Conservation (phyloP, 1,140 invertebrate species). For the Papilio machaon region DNA sequence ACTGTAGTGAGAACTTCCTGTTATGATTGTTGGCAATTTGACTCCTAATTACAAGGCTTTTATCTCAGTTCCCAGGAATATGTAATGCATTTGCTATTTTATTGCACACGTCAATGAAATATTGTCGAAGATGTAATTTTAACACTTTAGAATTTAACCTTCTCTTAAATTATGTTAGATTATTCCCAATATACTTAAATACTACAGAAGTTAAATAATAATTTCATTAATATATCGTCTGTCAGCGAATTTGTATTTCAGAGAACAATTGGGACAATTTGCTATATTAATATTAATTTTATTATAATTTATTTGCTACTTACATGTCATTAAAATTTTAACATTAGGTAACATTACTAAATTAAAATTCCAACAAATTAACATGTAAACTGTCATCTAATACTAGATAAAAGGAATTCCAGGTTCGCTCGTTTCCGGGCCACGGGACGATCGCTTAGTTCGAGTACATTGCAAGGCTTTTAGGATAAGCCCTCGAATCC, state of each 20-base stretch:
- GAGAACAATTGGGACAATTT: background rate
- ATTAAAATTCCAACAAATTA: background rate
- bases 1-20: slow-evolving; percentile 5
- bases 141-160: too few species aligned
- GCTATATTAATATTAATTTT: background rate
- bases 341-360: background rate
- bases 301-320: too few species aligned
- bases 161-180: too few species aligned
- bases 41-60: background rate
- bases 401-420: slow-evolving; percentile 27
- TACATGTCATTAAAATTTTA: too few species aligned
- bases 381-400: slow-evolving; percentile 24
- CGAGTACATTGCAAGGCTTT: slow-evolving; percentile 32
- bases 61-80: slow-evolving; percentile 14
- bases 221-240: background rate
- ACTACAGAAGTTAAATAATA: background rate
- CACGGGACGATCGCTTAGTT: slow-evolving; percentile 26
- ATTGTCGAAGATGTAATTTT: too few species aligned
- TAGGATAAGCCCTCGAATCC: slow-evolving; percentile 22
- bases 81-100: background rate
- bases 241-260: background rate
- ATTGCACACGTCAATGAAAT: background rate
- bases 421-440: slow-evolving; percentile 24
- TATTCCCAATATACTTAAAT: background rate
- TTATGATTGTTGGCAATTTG: background rate